Evolutionary conservation across 2,888 invertebrate species (phyloP).

Genomic region (Nomada fucata): DNA sequence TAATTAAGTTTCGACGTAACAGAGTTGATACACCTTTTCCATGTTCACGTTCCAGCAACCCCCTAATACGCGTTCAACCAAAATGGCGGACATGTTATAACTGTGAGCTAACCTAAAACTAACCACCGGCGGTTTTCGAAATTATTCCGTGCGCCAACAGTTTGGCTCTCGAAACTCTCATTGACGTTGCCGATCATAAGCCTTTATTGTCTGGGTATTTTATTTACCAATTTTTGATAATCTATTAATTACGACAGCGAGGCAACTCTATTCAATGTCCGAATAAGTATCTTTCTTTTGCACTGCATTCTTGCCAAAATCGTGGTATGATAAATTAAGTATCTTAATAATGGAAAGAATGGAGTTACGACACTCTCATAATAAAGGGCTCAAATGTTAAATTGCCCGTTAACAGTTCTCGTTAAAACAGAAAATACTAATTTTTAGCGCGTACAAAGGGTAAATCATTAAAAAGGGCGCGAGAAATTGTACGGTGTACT

Average conservation of each 20-base stretch:
- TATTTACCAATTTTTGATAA: too few relatives aligned
- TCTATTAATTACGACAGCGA: too few relatives aligned
- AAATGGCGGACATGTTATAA: slow-evolving; percentile 10
- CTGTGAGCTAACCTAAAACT: not conserved
- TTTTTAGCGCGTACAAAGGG: not conserved
- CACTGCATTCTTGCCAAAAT: too few relatives aligned
- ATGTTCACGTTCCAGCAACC: not conserved
- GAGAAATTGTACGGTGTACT: not conserved
- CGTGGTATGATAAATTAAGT: too few relatives aligned
- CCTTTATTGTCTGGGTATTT: too few relatives aligned
- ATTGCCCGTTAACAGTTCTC: not conserved
- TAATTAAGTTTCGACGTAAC: slow-evolving; percentile 13
- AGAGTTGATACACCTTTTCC: not conserved
- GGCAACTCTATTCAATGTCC: too few relatives aligned
- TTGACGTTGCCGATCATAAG: too few relatives aligned
- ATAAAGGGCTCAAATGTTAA: not conserved
- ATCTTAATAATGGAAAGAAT: too few relatives aligned
- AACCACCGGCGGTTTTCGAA: not conserved
- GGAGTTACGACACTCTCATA: too few relatives aligned
- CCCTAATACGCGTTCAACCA: slow-evolving; percentile 18
- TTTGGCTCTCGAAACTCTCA: not conserved
- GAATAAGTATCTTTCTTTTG: too few relatives aligned
- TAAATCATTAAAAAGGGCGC: not conserved
- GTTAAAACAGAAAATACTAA: not conserved
- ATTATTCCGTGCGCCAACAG: not conserved